Percentiles rank a stretch among this genome's conserved stretches.
Evolutionary conservation across 2,888 invertebrate genomes (phyloP).

Genomic region (Scrobipalpa costella): DNA sequence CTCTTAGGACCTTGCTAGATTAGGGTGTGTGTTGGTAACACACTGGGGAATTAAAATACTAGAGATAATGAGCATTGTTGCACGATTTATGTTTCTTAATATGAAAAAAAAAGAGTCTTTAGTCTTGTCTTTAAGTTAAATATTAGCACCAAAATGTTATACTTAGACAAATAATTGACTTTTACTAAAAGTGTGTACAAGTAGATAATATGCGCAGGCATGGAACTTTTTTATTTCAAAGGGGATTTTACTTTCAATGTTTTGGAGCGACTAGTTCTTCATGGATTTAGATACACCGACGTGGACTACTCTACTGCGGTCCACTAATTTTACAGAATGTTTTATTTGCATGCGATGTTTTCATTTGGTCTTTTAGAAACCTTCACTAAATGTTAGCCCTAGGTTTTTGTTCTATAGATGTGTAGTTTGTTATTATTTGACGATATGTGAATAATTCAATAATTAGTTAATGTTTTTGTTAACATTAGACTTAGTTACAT

Average conservation of each 20-base stretch:
- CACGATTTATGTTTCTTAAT: too few relatives aligned
- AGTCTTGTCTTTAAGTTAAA: too few relatives aligned
- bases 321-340: constrained; percentile 1
- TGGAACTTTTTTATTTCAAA: too few relatives aligned
- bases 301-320: background rate
- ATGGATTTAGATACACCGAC: background rate
- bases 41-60: too few relatives aligned
- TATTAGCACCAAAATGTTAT: too few relatives aligned
- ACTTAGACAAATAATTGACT: too few relatives aligned
- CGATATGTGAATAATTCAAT: background rate
- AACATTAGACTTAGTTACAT: background rate
- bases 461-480: background rate
- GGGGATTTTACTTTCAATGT: background rate
- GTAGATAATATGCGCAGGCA: too few relatives aligned
- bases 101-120: too few relatives aligned
- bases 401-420: constrained; percentile 24
- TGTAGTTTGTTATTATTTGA: constrained; percentile 4
- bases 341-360: constrained; percentile 45
- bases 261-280: background rate
- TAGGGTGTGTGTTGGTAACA: too few relatives aligned
- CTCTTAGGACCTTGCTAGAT: too few relatives aligned
- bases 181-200: too few relatives aligned
- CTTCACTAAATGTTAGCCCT: constrained; percentile 34
- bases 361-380: constrained; percentile 32
- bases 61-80: too few relatives aligned